A percentile compares a stretch with the other conserved stretches of the same genome.
These are phyloP conservation scores for Smittia sp. DNA, from an alignment of 2,888 invertebrate genomes.

Conservation along the genomic window DNA sequence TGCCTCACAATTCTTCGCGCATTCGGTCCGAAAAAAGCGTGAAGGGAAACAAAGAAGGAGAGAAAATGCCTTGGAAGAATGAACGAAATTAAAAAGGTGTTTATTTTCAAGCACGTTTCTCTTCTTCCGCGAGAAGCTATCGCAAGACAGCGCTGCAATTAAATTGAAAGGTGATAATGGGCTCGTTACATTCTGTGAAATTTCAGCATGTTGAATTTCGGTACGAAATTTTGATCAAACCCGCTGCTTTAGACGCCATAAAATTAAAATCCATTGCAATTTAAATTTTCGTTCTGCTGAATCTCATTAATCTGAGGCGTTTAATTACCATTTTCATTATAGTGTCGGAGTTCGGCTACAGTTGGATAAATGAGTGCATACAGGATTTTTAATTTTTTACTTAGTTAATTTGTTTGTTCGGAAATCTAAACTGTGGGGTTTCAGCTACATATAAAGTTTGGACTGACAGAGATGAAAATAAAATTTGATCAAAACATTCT, in stretches of 20 bases:
- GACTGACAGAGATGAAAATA: too few relatives aligned
- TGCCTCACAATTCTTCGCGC: constrained; percentile 3
- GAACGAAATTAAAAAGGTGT: constrained; percentile 38
- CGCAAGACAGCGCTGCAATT: constrained; percentile 37
- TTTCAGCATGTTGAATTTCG: background rate
- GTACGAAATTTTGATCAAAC: background rate
- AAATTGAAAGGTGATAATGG: constrained; percentile 41
- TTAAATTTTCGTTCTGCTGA: background rate
- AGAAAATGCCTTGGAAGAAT: constrained; percentile 17
- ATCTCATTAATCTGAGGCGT: constrained; percentile 13
- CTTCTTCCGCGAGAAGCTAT: constrained; percentile 6
- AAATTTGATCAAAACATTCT: too few relatives aligned
- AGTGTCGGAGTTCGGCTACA: background rate
- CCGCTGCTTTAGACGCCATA: background rate
- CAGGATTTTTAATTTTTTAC: too few relatives aligned
- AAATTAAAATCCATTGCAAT: constrained; percentile 12
- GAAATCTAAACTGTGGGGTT: too few relatives aligned
- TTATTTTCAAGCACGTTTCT: constrained; percentile 18
- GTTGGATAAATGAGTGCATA: too few relatives aligned
- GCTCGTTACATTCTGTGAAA: constrained; percentile 18
- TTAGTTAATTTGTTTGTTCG: constrained; percentile 2
- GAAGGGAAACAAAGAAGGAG: constrained; percentile 35
- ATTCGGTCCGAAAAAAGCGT: constrained; percentile 27
- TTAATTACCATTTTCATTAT: background rate
- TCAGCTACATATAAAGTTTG: too few relatives aligned